Evolutionary conservation across 2,113 vertebrate species (phyloP), one percentile per base, ranked within the genome.

Genomic region (human (Homo sapiens)): DNA sequence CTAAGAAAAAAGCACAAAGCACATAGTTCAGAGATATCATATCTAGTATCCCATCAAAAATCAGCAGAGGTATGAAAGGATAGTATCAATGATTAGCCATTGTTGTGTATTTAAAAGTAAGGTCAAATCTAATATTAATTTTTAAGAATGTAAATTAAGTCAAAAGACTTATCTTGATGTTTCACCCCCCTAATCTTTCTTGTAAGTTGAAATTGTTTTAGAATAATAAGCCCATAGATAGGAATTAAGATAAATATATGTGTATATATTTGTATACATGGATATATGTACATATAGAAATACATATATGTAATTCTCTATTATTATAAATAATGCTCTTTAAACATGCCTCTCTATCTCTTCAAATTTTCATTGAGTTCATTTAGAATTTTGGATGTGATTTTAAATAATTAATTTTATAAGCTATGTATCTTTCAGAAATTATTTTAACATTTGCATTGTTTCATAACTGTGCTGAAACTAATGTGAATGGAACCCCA

Each of bases 31-130:
- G 86, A 92, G 79, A 92, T 97, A 95, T 93, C 64, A 94, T 97
- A 98, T 97, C 97, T 96, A 97, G 72, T 93, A 70, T 88, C 76
- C 91, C 87, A 95, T 97, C 97, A 98, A 93, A 98, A 98, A 98
- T 70, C 91, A 88, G 93, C 94, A 97, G 78, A 93, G 76, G 87
- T 96, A 23, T 52, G 5, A 79, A 4, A 80, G 30, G 17, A 50
- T 59, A 80, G 11, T 70, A 78, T 50, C 5, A 55, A 97, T 98
- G 98, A 98, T 98, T 98, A 97, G 85, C 92, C 43, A 22, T 96
- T 98, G 98, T 97, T 98, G 96, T 98, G 94, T 98, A 98, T n/a
- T 35, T 81, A 59, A 95, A 93, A 96, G 57, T 98, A 97, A 93
- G 90, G 93, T 98, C 97, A 98, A 98, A 98, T 68, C 84, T 55